Conservation (phyloP, 2,113 vertebrate species). For the Oreotrochilus melanogaster region DNA sequence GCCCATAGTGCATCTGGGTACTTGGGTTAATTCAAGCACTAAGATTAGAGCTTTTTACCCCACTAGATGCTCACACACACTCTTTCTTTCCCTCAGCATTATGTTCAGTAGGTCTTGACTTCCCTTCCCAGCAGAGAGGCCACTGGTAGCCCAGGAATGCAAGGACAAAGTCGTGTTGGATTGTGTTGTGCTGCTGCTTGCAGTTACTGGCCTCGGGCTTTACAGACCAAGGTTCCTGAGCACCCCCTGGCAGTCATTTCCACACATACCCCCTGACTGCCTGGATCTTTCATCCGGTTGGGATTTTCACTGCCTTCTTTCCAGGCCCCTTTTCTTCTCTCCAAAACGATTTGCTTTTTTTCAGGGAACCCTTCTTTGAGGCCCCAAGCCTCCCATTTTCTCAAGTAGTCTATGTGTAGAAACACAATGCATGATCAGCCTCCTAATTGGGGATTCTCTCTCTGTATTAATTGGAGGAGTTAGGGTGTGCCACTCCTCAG, state of each 20-base stretch:
- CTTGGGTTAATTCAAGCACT: neutral
- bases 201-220: neutral
- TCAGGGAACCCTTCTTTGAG: neutral
- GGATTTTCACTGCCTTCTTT: constrained; percentile 1
- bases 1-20: neutral
- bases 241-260: neutral
- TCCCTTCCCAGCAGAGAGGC: neutral
- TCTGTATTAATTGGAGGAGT: constrained; percentile 15
- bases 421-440: constrained; percentile 15
- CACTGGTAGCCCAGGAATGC: neutral
- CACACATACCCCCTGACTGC: neutral
- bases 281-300: neutral
- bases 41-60: neutral
- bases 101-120: neutral
- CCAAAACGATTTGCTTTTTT: neutral
- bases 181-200: accelerated
- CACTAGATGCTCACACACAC: neutral
- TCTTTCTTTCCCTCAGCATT: neutral
- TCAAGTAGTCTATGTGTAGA: neutral
- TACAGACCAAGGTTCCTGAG: neutral
- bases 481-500: neutral
- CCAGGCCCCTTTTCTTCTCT: neutral
- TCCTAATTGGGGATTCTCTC: constrained; percentile 8
- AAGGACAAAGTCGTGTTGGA: neutral
- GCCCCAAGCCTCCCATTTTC: neutral